A percentile compares a stretch with the other conserved stretches of the same genome.
phyloP scores from a whole-genome alignment of 2,797 vertebrate genomes.

The Xerus rutilus region DNA sequence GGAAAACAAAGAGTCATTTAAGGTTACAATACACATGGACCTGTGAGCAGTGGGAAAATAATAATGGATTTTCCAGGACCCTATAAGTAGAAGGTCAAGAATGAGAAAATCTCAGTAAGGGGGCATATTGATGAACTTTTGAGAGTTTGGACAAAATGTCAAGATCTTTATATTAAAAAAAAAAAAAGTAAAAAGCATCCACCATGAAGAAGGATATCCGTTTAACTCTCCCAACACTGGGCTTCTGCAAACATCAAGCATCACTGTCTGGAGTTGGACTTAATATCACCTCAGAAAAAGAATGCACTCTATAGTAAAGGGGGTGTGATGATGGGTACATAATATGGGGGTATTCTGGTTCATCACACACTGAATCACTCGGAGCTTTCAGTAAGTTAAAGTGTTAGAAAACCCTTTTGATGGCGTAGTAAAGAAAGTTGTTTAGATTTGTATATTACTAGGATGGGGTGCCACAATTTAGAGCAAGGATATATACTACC shows the following conservation, averaged over 20 bases:
- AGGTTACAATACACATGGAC: neutral
- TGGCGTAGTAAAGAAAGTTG: neutral
- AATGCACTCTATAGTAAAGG: neutral
- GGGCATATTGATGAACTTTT: neutral
- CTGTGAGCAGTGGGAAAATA: neutral
- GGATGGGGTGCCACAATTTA: neutral
- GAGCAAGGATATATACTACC: neutral
- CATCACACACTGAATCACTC: neutral
- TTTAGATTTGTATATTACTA: neutral
- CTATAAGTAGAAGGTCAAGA: neutral
- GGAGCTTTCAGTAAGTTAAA: neutral
- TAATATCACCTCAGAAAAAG: too few species aligned
- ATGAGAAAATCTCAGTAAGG: neutral
- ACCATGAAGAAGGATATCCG: neutral
- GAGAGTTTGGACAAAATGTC: neutral
- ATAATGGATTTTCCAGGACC: neutral
- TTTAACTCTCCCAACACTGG: neutral
- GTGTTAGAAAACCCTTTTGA: neutral
- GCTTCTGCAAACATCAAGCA: neutral
- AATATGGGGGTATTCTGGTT: neutral
- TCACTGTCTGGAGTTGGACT: neutral
- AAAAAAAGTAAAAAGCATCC: neutral
- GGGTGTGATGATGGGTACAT: neutral
- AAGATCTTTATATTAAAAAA: neutral
- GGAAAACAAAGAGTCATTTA: neutral